phyloP scores from a whole-genome alignment of 2,797 vertebrate genomes.

The Menidia menidia region DNA sequence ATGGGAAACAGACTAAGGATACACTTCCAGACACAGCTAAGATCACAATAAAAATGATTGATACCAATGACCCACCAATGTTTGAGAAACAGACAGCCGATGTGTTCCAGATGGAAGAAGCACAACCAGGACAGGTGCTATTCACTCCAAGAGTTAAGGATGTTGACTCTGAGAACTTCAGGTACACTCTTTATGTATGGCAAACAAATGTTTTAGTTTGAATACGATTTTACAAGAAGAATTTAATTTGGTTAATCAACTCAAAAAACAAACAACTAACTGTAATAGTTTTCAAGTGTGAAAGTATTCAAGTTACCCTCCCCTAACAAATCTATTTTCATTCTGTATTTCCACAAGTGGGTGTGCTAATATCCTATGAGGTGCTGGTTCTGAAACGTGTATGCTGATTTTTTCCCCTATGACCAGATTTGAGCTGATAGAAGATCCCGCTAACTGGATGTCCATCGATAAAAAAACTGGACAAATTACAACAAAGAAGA shows the following conservation, averaged over 20 bases:
- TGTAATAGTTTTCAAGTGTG: too few relatives aligned
- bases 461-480: slow-evolving; percentile 82
- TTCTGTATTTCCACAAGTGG: too few relatives aligned
- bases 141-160: slow-evolving; percentile 75
- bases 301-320: too few relatives aligned
- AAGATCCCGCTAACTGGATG: slow-evolving; percentile 83
- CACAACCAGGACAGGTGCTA: slow-evolving; percentile 73
- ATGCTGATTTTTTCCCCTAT: slow-evolving; percentile 8
- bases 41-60: slow-evolving; percentile 67
- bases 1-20: not conserved
- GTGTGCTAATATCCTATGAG: not conserved
- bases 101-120: slow-evolving; percentile 77
- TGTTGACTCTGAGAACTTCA: slow-evolving; percentile 69
- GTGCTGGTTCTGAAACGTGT: not conserved
- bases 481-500: slow-evolving; percentile 71
- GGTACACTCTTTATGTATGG: slow-evolving; percentile 67
- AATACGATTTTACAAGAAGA: too few relatives aligned
- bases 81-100: slow-evolving; percentile 54
- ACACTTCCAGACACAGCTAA: slow-evolving; percentile 1
- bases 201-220: too few relatives aligned
- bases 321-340: too few relatives aligned
- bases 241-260: too few relatives aligned
- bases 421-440: slow-evolving; percentile 75
- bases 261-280: too few relatives aligned
- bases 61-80: slow-evolving; percentile 78